These are phyloP conservation scores for Simalia tracyae DNA, from an alignment of 2,797 vertebrate genomes.

Conservation along the genomic window DNA sequence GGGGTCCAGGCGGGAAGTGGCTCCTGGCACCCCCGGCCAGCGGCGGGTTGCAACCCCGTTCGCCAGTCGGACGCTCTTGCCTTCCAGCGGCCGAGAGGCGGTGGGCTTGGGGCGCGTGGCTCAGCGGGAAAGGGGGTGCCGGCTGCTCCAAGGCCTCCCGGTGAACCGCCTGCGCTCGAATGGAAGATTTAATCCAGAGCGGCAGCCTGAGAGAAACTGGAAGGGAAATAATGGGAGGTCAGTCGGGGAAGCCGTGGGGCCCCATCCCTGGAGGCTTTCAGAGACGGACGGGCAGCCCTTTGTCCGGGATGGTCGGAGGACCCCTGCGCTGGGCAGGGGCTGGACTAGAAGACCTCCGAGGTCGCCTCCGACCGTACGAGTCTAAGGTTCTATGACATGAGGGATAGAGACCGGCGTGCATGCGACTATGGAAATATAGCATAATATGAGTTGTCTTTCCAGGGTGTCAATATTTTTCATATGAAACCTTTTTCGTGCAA, in stretches of 20 bases:
- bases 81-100: background rate
- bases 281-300: background rate
- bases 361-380: background rate
- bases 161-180: background rate
- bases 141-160: background rate
- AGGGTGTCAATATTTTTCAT: background rate
- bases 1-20: background rate
- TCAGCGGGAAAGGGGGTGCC: background rate
- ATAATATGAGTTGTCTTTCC: background rate
- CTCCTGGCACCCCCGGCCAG: background rate
- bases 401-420: background rate
- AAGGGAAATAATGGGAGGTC: background rate
- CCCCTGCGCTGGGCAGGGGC: background rate
- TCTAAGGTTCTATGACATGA: background rate
- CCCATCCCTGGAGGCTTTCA: background rate
- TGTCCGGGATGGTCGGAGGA: background rate
- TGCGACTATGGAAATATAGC: accelerated
- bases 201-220: background rate
- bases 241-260: background rate
- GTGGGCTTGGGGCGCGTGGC: background rate
- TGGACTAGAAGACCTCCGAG: background rate
- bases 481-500: background rate
- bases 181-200: background rate
- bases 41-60: background rate
- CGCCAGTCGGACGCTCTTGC: no score